A percentile compares a stretch with the other conserved stretches of the same genome.
Conservation (phyloP, 2,888 invertebrate genomes). For the Noctua pronuba region DNA sequence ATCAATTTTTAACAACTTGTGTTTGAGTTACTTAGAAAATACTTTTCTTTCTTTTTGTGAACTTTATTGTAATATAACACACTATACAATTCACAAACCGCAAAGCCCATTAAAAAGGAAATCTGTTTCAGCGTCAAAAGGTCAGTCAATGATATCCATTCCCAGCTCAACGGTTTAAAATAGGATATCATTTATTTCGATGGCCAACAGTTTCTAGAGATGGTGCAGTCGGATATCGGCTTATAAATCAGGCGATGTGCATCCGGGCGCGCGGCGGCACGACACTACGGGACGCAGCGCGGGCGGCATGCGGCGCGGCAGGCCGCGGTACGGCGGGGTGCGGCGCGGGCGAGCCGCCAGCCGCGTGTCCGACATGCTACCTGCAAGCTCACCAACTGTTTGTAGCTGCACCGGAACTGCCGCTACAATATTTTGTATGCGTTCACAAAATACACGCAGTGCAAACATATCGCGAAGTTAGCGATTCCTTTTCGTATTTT, state of each 20-base stretch:
- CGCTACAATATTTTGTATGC: constrained; percentile 40
- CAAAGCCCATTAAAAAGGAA: neutral
- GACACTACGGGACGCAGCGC: constrained; percentile 38
- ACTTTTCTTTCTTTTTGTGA: neutral
- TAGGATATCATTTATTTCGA: constrained; percentile 68
- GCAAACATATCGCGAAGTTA: constrained; percentile 14
- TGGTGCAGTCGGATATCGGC: constrained; percentile 78
- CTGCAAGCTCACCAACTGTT: constrained; percentile 49
- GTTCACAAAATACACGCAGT: constrained; percentile 23
- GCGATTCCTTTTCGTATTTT: neutral
- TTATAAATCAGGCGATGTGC: constrained; percentile 80
- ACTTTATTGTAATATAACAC: neutral
- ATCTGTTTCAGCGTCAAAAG: constrained; percentile 17
- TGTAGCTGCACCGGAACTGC: constrained; percentile 34
- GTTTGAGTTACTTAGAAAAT: constrained; percentile 18
- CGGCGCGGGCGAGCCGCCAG: constrained; percentile 67
- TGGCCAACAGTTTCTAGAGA: constrained; percentile 64
- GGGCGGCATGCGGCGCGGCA: constrained; percentile 6
- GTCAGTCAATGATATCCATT: constrained; percentile 42
- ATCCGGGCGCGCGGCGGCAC: constrained; percentile 73
- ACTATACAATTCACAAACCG: neutral
- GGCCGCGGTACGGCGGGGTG: constrained; percentile 18
- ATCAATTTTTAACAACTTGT: constrained; percentile 30
- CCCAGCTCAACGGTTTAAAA: constrained; percentile 53
- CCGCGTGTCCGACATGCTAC: constrained; percentile 61